A percentile compares a stretch with the other conserved stretches of the same genome.
phyloP scores from a whole-genome alignment of 2,888 invertebrate genomes.

The Hirudinaria manillensis region DNA sequence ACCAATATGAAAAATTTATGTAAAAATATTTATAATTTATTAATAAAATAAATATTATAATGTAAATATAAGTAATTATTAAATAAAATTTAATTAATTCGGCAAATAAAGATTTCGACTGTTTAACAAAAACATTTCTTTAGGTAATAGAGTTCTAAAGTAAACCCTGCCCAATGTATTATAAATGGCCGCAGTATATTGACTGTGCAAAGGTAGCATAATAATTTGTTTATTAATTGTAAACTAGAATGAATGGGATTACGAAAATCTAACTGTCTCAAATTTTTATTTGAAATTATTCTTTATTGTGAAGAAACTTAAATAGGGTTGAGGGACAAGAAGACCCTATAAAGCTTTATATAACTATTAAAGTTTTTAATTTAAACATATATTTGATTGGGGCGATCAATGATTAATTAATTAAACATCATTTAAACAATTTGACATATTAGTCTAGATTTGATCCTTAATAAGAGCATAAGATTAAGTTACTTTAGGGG shows the following conservation, averaged over 20 bases:
- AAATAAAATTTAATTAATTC: conserved; percentile 43
- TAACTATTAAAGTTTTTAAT: background rate
- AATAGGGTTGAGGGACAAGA: conserved; percentile 39
- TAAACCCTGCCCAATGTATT: conserved; percentile 45
- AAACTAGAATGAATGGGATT: conserved; percentile 40
- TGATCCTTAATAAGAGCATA: conserved; percentile 33
- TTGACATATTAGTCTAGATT: conserved; percentile 29
- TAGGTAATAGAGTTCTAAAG: conserved; percentile 38
- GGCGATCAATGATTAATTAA: conserved; percentile 36
- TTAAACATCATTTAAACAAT: conserved; percentile 23
- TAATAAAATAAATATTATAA: conserved; percentile 28
- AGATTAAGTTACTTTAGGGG: conserved; percentile 44
- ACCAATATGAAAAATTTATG: conserved; percentile 19
- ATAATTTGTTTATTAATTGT: conserved; percentile 43
- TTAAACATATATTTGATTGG: conserved; percentile 36
- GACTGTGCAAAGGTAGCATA: conserved; percentile 47
- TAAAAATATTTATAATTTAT: conserved; percentile 26
- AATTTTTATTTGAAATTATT: conserved; percentile 35
- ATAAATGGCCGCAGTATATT: conserved; percentile 46
- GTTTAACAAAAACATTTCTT: conserved; percentile 49
- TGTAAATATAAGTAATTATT: conserved; percentile 39
- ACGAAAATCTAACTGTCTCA: conserved; percentile 39
- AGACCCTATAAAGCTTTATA: conserved; percentile 41
- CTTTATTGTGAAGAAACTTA: conserved; percentile 39
- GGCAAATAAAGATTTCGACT: conserved; percentile 44